Evolutionary conservation across 53 echinoderm and acorn worm genomes (phyloP).

Genomic region (Luidia sarsii): DNA sequence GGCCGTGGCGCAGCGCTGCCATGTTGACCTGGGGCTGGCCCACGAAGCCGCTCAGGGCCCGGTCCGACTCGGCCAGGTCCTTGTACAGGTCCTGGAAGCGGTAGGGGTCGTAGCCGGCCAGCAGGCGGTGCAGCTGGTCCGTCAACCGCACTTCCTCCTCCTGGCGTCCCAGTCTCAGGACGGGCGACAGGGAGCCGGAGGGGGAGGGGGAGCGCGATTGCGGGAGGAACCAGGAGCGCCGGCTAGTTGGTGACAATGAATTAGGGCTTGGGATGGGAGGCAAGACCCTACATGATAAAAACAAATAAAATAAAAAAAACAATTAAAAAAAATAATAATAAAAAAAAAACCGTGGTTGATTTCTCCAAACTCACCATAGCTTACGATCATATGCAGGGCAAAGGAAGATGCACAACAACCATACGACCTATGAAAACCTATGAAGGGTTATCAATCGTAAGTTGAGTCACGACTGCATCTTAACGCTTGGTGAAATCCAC

Average conservation of each 20-base stretch:
- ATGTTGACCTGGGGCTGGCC: slow-evolving; percentile 89
- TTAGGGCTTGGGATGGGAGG: slow-evolving; percentile 64
- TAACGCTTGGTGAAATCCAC: too few relatives aligned
- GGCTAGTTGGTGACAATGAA: slow-evolving; percentile 21
- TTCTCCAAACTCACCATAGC: too few relatives aligned
- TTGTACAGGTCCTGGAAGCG: slow-evolving; percentile 94
- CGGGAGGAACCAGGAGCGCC: background rate
- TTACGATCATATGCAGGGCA: too few relatives aligned
- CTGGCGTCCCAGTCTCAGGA: slow-evolving; percentile 38
- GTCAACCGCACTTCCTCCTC: slow-evolving; percentile 41
- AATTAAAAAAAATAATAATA: background rate
- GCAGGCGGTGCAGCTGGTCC: slow-evolving; percentile 64
- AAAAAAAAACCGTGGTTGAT: background rate
- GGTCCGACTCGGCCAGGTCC: slow-evolving; percentile 90
- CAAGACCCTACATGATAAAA: slow-evolving; percentile 43
- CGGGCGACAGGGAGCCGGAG: slow-evolving; percentile 25
- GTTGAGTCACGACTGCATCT: too few relatives aligned
- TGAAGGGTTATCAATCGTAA: too few relatives aligned
- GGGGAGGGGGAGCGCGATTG: background rate
- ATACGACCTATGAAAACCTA: too few relatives aligned
- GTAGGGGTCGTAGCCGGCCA: slow-evolving; percentile 74
- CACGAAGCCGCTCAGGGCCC: slow-evolving; percentile 75
- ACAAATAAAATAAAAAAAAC: background rate
- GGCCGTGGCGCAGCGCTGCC: slow-evolving; percentile 74
- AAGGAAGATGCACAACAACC: too few relatives aligned